Evolutionary conservation across 2,888 invertebrate species (phyloP), one percentile per base, ranked within the genome.

Genomic region (Neoscelio sp.): DNA sequence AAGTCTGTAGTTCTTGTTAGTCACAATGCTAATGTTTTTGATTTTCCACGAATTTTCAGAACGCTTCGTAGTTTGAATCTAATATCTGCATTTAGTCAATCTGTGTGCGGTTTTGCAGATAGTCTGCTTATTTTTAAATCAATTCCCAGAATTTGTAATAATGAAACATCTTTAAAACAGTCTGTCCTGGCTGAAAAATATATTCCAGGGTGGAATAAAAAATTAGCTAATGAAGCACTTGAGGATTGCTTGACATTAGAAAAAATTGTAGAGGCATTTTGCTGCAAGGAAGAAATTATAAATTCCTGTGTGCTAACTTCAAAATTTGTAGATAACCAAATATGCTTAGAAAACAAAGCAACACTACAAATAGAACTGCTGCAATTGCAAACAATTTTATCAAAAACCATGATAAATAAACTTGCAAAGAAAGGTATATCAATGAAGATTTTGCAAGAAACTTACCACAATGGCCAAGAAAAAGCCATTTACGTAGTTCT

Each of bases 1-100:
- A 67, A 28, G 13, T 44, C 60, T 6, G 23, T 75, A 8, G 26
- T 75, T 8, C 23, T 75, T 4, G 60, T 68, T 30, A 68, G 62
- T 17, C 75, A 71, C 30, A 62, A 62, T 30, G 13, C 50, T 7
- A 8, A 42, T 18, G 3, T n/a, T 30, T 71, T 71, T 10, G 52
- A 71, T 20, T 71, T 62, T 28, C 64, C 54, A 5, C 20, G 17
- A 0, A 54, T 73, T 8, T 64, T 58, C 23, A 10, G 20, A 7
- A 10, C 13, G 23, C 64, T 74, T 44, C 1, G 13, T 1, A 0
- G 0, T 20, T 48, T 20, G 1, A 18, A 65, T 8, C 40, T 64
- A 15, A 1, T 48, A 2, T 2, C 42, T n/a, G 30, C 64, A 13
- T 74, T 74, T 20, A 15, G 12, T 15, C n/a, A 18, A 3, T 15